These are phyloP conservation scores for Bradypus variegatus DNA, from an alignment of 2,797 vertebrate genomes.

Conservation along the genomic window DNA sequence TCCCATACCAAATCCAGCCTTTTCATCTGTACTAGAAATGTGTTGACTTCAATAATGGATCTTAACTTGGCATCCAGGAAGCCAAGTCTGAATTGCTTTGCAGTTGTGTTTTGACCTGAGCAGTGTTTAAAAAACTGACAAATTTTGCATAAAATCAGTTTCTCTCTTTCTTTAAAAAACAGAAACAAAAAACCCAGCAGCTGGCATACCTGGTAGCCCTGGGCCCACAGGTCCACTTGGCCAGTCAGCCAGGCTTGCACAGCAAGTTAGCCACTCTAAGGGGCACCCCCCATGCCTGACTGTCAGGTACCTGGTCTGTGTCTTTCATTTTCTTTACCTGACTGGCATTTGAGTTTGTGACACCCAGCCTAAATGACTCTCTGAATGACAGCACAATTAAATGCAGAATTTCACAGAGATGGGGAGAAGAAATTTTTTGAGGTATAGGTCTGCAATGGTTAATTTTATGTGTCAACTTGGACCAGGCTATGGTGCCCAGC, in stretches of 20 bases:
- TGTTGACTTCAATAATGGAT: not conserved
- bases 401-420: not conserved
- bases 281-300: accelerated
- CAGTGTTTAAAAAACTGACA: not conserved
- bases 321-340: not conserved
- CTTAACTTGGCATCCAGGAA: not conserved
- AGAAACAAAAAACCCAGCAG: not conserved
- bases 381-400: not conserved
- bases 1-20: not conserved
- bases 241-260: too few species aligned
- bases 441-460: too few species aligned
- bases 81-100: not conserved
- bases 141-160: not conserved
- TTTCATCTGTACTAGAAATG: not conserved
- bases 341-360: not conserved
- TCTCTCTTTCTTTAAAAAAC: not conserved
- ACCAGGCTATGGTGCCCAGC: too few species aligned
- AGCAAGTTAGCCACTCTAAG: not conserved
- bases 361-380: not conserved
- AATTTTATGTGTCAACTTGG: too few species aligned
- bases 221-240: not conserved
- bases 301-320: not conserved
- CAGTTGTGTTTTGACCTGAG: not conserved
- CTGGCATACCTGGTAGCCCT: not conserved
- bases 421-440: not conserved